Base-by-base conservation (phyloP, 2,888 invertebrate genomes). In the Taenaris catops region DNA sequence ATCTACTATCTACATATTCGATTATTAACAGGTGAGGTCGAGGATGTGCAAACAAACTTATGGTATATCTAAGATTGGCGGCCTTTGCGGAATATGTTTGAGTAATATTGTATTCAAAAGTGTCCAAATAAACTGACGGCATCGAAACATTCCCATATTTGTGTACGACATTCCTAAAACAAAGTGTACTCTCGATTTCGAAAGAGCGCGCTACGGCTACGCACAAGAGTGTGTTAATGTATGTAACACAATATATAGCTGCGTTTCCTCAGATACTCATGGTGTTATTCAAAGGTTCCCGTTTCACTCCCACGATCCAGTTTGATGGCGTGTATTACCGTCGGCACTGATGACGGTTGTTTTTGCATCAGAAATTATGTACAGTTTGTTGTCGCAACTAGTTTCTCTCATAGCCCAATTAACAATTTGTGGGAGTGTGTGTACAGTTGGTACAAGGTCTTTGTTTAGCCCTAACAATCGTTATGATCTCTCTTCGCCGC, bases 291-390 rank as follows among this genome's bases (percentile, higher is more conserved):
- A 70, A 60, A 60, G 69, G 63, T 63, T 79, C 74, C 80, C 80
- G 78, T 81, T 80, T 76, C 73, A 65, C 74, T 86, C 84, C 79
- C 84, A 86, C 84, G 84, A 74, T 76, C 79, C 67, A 81, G 64
- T 80, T 86, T 55, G 58, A 50, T 62, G 68, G 67, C 72, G 75
- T 79, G 74, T 79, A 68, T 67, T 79, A 73, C 72, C 69, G 62
- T 60, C 36, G 70, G 61, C 68, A 71, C 70, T 75, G 75, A 76
- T 78, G 79, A 68, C 67, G 72, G 67, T 63, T 64, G 73, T 79
- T 83, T 83, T 80, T 79, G 76, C 81, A 76, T 80, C 68, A 74
- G 68, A 73, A 76, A 81, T 83, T 84, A 81, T 76, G 67, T 72
- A 73, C 78, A 75, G 78, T 78, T 76, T 65, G 65, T 66, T 65